Conservation (phyloP, 2,113 vertebrate genomes). For the Oostethus manadensis region DNA sequence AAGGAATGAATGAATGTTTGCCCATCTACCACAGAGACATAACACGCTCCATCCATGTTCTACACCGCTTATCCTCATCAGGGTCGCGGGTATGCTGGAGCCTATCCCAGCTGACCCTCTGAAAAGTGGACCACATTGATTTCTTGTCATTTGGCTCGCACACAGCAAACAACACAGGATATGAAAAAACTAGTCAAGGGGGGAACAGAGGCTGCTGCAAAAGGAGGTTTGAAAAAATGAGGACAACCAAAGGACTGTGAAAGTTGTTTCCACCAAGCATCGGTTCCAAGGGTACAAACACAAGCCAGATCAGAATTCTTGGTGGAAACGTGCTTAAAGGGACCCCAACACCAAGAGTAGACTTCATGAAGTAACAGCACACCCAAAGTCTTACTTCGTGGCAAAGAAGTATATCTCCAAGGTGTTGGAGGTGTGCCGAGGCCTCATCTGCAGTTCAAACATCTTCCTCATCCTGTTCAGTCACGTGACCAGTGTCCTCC, state of each 20-base stretch:
- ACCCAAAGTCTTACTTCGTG: conserved; percentile 56
- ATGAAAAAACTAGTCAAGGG: no score
- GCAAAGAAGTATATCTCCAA: conserved; percentile 49
- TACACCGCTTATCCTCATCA: no score
- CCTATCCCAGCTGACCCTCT: no score
- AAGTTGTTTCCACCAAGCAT: conserved; percentile 15
- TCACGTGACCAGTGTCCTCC: conserved; percentile 36
- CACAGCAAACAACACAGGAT: no score
- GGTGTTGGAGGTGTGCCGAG: conserved; percentile 36
- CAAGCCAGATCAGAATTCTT: conserved; percentile 8
- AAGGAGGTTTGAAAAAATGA: no score
- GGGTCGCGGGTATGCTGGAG: no score
- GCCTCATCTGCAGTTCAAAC: conserved; percentile 59
- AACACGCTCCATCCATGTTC: no score
- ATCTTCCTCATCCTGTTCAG: conserved; percentile 1
- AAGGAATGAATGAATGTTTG: no score
- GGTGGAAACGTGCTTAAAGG: neutral
- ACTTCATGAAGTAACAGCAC: conserved; percentile 37
- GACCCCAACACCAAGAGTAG: conserved; percentile 14
- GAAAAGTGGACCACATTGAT: no score
- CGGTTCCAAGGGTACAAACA: neutral
- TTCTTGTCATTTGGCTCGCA: no score
- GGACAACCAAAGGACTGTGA: neutral
- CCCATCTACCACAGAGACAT: no score
- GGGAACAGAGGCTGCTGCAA: no score